Evolutionary conservation across 2,113 vertebrate genomes (phyloP), one percentile per base, ranked within the genome.

Genomic region (Panthera leo): DNA sequence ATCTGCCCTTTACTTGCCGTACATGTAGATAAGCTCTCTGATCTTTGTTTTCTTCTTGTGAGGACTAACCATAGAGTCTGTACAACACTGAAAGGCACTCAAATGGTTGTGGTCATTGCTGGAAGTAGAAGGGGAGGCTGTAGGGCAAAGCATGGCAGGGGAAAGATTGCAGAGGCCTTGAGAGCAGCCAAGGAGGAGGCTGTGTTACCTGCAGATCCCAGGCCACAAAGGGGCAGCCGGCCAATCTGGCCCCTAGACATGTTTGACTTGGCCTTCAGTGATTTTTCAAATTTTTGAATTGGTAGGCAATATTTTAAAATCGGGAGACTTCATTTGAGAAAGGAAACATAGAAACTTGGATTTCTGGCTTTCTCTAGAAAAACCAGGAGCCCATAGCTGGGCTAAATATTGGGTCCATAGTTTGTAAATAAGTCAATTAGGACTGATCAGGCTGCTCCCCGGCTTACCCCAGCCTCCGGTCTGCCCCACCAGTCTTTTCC

Each of bases 251-350:
- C 25, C 42, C 76, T 48, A 55, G 39, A 88, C 34, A 34, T n/a
- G 27, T 45, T 63, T 79, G 18, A 36, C 90, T 58, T 96, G 70
- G 19, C 63, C 12, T 25, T 90, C 14, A 63, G n/a, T 68, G 75
- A 3, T 29, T 86, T 83, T 90, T 95, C 42, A 90, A 90, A 68
- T 31, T 68, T 92, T 90, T 87, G 0, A 92, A 51, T 83, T 84
- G 31, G 15, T 45, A 51, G 78, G 10, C 34, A 83, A 14, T 29
- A 86, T 94, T 95, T 86, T 95, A 36, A 97, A 94, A 85, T 51
- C 5, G 61, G 11, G 19, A 79, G 15, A 79, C 4, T 78, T 92
- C 21, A 84, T 90, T 79, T 55, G 25, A 94, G 71, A 92, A 83
- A 83, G 48, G 39, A 65, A 36, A 65, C 2, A 67, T 61, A 51